Conservation (phyloP, 1,140 invertebrate genomes). For the Parapsyche elsis region DNA sequence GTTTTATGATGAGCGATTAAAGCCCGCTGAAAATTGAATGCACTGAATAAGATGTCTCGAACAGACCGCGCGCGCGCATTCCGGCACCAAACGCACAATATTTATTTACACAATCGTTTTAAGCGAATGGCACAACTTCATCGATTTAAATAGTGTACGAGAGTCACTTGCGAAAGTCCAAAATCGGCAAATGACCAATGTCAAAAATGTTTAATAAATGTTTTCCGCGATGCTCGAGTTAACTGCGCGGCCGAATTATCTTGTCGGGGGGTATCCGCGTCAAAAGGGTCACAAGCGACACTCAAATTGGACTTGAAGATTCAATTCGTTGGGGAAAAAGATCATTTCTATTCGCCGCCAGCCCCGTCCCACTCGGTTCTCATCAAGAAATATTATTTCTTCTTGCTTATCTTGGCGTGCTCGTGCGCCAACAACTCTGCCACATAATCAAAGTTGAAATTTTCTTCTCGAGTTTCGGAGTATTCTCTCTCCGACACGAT, state of each 20-base stretch:
- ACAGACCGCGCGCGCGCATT: not conserved
- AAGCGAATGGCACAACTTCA: not conserved
- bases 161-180: not conserved
- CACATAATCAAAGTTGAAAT: conserved; percentile 33
- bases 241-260: not conserved
- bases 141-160: not conserved
- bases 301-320: not conserved
- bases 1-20: conserved; percentile 32
- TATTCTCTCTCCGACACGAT: conserved; percentile 10
- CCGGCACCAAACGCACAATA: not conserved
- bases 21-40: conserved; percentile 7
- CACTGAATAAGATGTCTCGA: conserved; percentile 7
- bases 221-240: conserved; percentile 1
- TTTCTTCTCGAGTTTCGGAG: conserved; percentile 5
- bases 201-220: conserved; percentile 3
- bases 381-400: conserved; percentile 30
- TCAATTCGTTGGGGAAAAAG: not conserved
- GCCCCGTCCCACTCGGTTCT: not conserved
- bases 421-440: conserved; percentile 29
- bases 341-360: conserved; percentile 1
- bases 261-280: not conserved
- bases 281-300: not conserved
- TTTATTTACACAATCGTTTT: not conserved
- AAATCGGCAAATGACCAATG: not conserved
- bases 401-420: conserved; percentile 19